Percentiles rank a stretch among this genome's conserved stretches.
Conservation (phyloP, 2,888 invertebrate species). For the Junonia oenone region DNA sequence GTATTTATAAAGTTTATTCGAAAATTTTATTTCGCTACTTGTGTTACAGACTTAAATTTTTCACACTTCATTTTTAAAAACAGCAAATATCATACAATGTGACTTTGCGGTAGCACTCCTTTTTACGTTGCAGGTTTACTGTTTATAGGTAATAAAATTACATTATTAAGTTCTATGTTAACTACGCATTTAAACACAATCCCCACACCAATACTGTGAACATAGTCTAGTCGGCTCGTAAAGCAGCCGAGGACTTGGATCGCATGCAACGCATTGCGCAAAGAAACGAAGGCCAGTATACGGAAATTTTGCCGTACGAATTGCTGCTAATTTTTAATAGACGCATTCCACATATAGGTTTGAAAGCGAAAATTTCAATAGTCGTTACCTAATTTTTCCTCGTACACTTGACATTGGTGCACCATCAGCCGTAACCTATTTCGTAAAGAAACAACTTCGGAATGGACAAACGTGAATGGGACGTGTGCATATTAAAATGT, state of each 20-base stretch:
- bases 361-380: constrained; percentile 3
- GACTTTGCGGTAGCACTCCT: background rate
- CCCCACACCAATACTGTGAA: constrained; percentile 3
- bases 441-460: constrained; percentile 44
- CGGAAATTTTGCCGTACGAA: constrained; percentile 25
- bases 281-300: constrained; percentile 25
- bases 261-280: constrained; percentile 23
- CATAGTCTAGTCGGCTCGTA: constrained; percentile 2
- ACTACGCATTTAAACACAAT: constrained; percentile 6
- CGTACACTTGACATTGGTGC: constrained; percentile 65
- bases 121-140: background rate
- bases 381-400: constrained; percentile 42
- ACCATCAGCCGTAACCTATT: constrained; percentile 39
- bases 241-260: constrained; percentile 11
- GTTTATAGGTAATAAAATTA: no score
- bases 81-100: no score
- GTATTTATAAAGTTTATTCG: background rate
- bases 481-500: constrained; percentile 17
- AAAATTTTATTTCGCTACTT: background rate
- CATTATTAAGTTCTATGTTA: background rate
- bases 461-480: constrained; percentile 35
- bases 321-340: constrained; percentile 20
- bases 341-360: constrained; percentile 6
- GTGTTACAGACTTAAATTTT: no score
- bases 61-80: no score